Evolutionary conservation across 2,797 vertebrate species (phyloP).

Genomic region (Gadopsis bispinosus): DNA sequence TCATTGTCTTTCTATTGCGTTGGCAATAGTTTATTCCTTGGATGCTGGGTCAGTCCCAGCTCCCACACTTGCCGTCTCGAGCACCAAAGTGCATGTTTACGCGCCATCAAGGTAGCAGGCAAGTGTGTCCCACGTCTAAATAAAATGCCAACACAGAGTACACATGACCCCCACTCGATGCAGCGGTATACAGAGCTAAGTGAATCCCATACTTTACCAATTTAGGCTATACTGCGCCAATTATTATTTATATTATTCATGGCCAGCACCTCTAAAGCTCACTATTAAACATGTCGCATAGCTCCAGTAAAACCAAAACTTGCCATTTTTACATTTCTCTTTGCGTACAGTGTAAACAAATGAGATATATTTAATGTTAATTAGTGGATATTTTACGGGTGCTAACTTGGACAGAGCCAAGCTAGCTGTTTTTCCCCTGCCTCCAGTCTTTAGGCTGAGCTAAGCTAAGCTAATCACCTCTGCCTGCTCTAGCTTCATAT

Average conservation of each 20-base stretch:
- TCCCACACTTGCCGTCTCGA: background rate
- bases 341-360: background rate
- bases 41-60: background rate
- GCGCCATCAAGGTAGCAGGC: background rate
- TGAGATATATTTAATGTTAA: no score
- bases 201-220: background rate
- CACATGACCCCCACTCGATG: background rate
- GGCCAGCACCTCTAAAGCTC: background rate
- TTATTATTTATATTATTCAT: slow-evolving; percentile 7
- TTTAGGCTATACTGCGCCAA: background rate
- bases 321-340: no score
- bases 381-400: background rate
- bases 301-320: no score
- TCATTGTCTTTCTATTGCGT: background rate
- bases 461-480: no score
- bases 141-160: background rate
- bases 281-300: background rate
- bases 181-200: background rate
- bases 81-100: background rate
- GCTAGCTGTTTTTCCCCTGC: background rate
- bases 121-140: background rate
- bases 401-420: background rate
- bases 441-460: no score
- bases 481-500: background rate
- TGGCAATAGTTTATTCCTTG: background rate